Base-by-base conservation (phyloP, 2,113 vertebrate species). In the Scomber scombrus region DNA sequence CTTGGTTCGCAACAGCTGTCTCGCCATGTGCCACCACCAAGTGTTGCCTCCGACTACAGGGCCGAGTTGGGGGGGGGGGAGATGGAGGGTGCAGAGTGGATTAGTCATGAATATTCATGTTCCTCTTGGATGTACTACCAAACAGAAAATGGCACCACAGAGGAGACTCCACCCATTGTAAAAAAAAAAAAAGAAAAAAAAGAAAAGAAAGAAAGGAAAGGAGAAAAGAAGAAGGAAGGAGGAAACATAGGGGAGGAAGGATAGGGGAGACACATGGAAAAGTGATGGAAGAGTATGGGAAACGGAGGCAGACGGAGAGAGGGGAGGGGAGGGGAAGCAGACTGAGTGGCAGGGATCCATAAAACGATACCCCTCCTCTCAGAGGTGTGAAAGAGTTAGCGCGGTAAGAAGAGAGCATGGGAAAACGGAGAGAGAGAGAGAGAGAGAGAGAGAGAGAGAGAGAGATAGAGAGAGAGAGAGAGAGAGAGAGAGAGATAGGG, bases 21-120 rank as follows among this genome's bases (percentile, higher is more conserved):
- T 92, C 85, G 85, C 95, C 95, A 95, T 96, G 95, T 96, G 95
- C 93, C 92, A 83, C 93, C 70, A 95, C 94, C 94, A 95, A 95
- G 95, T 95, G 95, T 96, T 95, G 94, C 94, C 86, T 94, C 64
- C 85, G 81, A 92, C 91, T 89, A 88, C 78, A 87, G 85, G 86
- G 83, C 85, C 31, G 91, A 68, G 82, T 52, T 72, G 15, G 81
- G 26, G 54, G 67, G 58, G 79, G 52, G 69, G 84, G 49, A 52
- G 76, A 86, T 75, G 75, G 87, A 70, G 80, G 77, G 89, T 45
- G 79, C 73, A 61, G 82, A 80, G 79, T 91, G 88, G 88, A 81
- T 84, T 87, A 75, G 47, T 93, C 86, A 95, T 96, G 92, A 95
- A 95, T 95, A 96, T 96, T 95, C 93, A 96, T 95, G 86, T 84